Conservation (phyloP, 2,797 vertebrate species). For the Phrynocephalus vlangalii region DNA sequence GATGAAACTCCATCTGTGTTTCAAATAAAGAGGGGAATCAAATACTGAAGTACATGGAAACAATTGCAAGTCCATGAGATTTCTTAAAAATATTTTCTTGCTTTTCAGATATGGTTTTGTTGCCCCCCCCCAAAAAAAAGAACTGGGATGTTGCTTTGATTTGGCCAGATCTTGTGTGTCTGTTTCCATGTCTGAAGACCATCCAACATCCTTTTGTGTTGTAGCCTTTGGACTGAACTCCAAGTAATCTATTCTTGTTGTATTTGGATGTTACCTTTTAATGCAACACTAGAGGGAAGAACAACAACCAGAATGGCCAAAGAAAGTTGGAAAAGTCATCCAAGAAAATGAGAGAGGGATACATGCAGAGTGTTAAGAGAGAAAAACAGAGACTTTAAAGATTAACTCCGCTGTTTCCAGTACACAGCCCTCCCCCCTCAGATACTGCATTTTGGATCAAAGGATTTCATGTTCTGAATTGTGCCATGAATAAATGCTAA, state of each 20-base stretch:
- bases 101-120: slow-evolving; percentile 26
- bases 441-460: neutral
- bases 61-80: slow-evolving; percentile 23
- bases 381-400: neutral
- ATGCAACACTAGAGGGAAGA: slow-evolving; percentile 32
- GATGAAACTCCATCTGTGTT: neutral
- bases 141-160: slow-evolving; percentile 44
- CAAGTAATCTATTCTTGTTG: slow-evolving; percentile 52
- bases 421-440: neutral
- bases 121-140: neutral
- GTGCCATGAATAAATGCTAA: neutral
- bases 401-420: neutral
- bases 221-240: slow-evolving; percentile 49
- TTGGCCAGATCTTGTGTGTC: slow-evolving; percentile 50
- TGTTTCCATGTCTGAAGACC: slow-evolving; percentile 50
- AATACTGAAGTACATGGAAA: slow-evolving; percentile 37
- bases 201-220: slow-evolving; percentile 49
- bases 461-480: neutral
- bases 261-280: slow-evolving; percentile 50
- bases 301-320: slow-evolving; percentile 26
- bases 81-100: slow-evolving; percentile 29
- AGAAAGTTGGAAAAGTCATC: slow-evolving; percentile 23
- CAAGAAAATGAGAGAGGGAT: slow-evolving; percentile 8
- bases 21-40: neutral
- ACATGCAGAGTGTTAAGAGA: neutral